phyloP scores from a whole-genome alignment of 2,113 vertebrate species.

The Ochotona princeps region DNA sequence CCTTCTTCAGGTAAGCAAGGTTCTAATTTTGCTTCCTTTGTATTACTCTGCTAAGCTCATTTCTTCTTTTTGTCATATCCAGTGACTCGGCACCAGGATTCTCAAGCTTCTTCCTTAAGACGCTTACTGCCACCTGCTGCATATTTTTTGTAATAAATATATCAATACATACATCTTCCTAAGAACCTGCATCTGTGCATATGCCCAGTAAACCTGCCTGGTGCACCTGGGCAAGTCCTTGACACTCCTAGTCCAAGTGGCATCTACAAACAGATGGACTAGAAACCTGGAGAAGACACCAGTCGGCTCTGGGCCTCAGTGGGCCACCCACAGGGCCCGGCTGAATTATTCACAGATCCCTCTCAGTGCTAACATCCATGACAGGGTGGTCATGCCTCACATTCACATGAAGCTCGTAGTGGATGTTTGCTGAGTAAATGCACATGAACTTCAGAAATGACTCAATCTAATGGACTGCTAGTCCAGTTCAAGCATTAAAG shows the following conservation, averaged over 20 bases:
- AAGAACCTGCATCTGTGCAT: neutral
- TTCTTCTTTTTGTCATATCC: neutral
- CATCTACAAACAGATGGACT: neutral
- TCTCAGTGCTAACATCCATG: neutral
- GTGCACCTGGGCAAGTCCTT: neutral
- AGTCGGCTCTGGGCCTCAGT: neutral
- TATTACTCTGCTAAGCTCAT: conserved; percentile 25
- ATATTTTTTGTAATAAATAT: conserved; percentile 10
- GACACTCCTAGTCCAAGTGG: neutral
- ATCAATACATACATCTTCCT: neutral
- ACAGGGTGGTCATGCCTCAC: neutral
- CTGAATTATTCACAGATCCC: neutral
- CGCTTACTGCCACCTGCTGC: conserved; percentile 60
- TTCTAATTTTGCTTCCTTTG: conserved; percentile 24
- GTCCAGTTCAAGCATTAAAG: conserved; percentile 44
- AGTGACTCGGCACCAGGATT: neutral
- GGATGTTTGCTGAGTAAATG: neutral
- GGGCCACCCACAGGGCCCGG: neutral
- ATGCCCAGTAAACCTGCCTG: neutral
- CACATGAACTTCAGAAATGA: conserved; percentile 21
- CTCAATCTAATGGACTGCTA: neutral
- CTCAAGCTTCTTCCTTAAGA: neutral
- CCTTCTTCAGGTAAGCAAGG: conserved; percentile 30
- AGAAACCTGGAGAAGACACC: neutral
- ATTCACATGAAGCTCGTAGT: neutral